Percentiles rank a stretch among this genome's conserved stretches.
Evolutionary conservation across 2,113 vertebrate genomes (phyloP).

Genomic region (Zosterops pallidus): DNA sequence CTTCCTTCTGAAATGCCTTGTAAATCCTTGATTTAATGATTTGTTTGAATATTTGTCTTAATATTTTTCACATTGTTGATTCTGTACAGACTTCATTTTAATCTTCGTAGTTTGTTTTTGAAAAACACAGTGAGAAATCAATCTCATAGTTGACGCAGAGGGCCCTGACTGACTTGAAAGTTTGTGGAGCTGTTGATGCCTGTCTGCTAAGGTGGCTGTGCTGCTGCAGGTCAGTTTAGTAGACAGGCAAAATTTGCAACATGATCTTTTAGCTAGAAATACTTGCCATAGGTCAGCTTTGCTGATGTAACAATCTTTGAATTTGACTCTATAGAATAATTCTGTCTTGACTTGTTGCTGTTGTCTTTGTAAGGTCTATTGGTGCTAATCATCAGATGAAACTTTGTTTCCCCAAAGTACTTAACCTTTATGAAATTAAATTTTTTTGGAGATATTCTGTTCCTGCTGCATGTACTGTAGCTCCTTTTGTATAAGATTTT

Average conservation of each 20-base stretch:
- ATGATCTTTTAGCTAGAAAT: neutral
- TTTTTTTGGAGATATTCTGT: neutral
- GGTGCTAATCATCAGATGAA: neutral
- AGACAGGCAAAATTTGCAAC: neutral
- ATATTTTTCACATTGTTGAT: neutral
- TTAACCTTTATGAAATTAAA: neutral
- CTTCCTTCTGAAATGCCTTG: neutral
- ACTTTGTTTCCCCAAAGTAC: neutral
- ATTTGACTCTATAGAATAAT: neutral
- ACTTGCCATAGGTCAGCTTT: neutral
- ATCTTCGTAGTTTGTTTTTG: neutral
- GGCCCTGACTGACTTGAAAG: neutral
- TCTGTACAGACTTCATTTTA: neutral
- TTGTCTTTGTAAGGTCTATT: neutral
- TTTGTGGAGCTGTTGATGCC: neutral
- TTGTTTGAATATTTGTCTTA: neutral
- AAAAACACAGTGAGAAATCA: neutral
- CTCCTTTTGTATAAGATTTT: neutral
- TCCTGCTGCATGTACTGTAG: neutral
- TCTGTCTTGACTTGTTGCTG: neutral
- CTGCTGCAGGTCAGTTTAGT: neutral
- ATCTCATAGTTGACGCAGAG: neutral
- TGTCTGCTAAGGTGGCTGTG: neutral
- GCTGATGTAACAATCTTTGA: neutral
- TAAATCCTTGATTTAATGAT: neutral